Conservation (phyloP, 2,888 invertebrate genomes). For the Pemphredon lugubris region DNA sequence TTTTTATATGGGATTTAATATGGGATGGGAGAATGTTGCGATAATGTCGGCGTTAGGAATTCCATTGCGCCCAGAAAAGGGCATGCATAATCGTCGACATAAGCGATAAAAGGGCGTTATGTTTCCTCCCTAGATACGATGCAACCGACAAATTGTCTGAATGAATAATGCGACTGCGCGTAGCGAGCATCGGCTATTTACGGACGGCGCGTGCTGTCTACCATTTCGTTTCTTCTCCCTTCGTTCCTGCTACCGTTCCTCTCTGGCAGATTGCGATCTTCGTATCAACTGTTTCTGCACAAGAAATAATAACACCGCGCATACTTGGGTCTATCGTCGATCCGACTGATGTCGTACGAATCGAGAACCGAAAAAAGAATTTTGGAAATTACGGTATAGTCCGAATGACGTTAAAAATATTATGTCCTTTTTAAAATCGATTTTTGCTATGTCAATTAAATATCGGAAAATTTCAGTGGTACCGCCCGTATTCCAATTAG, state of each 20-base stretch:
- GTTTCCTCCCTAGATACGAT: conserved; percentile 28
- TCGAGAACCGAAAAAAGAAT: too few species aligned
- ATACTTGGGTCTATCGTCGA: background rate
- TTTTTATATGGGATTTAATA: too few species aligned
- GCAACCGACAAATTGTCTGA: conserved; percentile 56
- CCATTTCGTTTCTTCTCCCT: conserved; percentile 18
- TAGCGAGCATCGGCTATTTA: conserved; percentile 38
- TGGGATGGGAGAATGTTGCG: too few species aligned
- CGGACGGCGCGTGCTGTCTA: conserved; percentile 32
- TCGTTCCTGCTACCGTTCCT: conserved; percentile 15
- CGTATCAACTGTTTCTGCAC: conserved; percentile 3
- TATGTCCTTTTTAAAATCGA: too few species aligned
- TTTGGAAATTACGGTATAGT: too few species aligned
- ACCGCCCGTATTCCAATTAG: too few species aligned
- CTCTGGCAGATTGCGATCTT: conserved; percentile 27
- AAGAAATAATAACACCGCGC: conserved; percentile 9
- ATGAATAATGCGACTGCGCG: conserved; percentile 54
- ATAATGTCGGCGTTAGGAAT: too few species aligned
- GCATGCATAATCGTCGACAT: conserved; percentile 29
- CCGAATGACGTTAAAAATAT: too few species aligned
- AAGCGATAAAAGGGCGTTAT: conserved; percentile 31
- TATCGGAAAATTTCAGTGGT: too few species aligned
- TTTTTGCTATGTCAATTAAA: too few species aligned
- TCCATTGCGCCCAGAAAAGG: conserved; percentile 23
- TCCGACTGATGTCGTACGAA: conserved; percentile 1